Evolutionary conservation across 2,888 invertebrate species (phyloP).

Genomic region (Holacanthella duospinosa): DNA sequence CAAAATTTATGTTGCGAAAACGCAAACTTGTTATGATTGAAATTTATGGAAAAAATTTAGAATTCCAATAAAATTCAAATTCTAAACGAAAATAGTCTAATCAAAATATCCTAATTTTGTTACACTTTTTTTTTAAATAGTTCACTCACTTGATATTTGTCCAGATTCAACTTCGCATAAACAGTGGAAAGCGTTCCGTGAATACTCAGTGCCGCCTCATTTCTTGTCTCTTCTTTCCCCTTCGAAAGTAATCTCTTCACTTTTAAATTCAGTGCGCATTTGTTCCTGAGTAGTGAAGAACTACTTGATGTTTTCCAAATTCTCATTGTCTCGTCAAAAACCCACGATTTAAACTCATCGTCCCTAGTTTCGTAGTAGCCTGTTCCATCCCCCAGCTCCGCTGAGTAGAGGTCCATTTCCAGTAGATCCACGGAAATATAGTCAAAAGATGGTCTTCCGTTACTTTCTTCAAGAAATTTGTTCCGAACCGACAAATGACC

Average conservation of each 20-base stretch:
- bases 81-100: too few relatives aligned
- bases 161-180: conserved; percentile 66
- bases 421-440: conserved; percentile 54
- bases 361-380: too few relatives aligned
- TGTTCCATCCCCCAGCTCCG: too few relatives aligned
- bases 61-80: too few relatives aligned
- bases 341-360: conserved; percentile 19
- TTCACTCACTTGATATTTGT: conserved; percentile 66
- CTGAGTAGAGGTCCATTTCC: conserved; percentile 67
- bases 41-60: too few relatives aligned
- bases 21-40: not conserved
- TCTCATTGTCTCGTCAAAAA: conserved; percentile 46
- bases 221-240: conserved; percentile 45
- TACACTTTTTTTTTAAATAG: too few relatives aligned
- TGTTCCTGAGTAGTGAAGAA: conserved; percentile 65
- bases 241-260: conserved; percentile 63
- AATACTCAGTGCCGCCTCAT: conserved; percentile 61
- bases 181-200: conserved; percentile 76
- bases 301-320: conserved; percentile 47
- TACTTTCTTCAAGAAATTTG: conserved; percentile 47
- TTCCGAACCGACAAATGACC: conserved; percentile 68
- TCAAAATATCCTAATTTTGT: too few relatives aligned
- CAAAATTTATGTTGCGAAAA: not conserved
- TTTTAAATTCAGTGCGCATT: conserved; percentile 65
- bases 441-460: conserved; percentile 17